These are phyloP conservation scores for Caenorhabditis japonica DNA, from an alignment of 2,888 invertebrate species.

Conservation along the genomic window DNA sequence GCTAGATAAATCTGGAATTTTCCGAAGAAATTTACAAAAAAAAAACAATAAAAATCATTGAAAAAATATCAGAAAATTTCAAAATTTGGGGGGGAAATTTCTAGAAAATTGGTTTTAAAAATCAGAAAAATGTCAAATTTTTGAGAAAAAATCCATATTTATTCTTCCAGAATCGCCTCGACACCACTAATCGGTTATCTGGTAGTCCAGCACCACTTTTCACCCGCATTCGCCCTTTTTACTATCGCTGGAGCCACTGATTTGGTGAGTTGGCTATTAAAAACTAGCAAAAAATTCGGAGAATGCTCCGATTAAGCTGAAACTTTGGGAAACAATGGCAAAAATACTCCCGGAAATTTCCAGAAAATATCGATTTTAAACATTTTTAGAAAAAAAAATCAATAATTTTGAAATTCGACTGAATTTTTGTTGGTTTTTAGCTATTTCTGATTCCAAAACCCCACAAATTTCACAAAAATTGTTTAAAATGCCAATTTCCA, in stretches of 20 bases:
- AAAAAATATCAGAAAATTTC: too few species aligned
- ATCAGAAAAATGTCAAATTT: too few species aligned
- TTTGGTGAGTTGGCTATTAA: constrained; percentile 82
- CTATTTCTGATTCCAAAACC: not conserved
- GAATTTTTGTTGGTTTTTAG: constrained; percentile 12
- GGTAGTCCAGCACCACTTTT: constrained; percentile 87
- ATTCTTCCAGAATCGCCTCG: constrained; percentile 83
- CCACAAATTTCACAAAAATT: constrained; percentile 6
- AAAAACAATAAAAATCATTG: too few species aligned
- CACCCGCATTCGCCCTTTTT: constrained; percentile 86
- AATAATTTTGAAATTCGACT: not conserved
- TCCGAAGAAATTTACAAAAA: not conserved
- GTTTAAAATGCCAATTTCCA: constrained; percentile 52
- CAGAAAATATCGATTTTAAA: too few species aligned
- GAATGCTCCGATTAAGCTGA: too few species aligned
- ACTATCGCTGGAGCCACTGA: constrained; percentile 91
- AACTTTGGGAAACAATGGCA: too few species aligned
- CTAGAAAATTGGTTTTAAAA: not conserved
- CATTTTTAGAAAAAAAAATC: too few species aligned
- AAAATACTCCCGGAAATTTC: too few species aligned
- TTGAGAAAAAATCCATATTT: constrained; percentile 5
- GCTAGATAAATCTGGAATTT: constrained; percentile 3
- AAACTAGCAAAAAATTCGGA: too few species aligned
- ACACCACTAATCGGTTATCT: constrained; percentile 92
- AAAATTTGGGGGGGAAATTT: constrained; percentile 1